These are phyloP conservation scores for Agonopterix arenella DNA, from an alignment of 2,888 invertebrate genomes.

Conservation along the genomic window DNA sequence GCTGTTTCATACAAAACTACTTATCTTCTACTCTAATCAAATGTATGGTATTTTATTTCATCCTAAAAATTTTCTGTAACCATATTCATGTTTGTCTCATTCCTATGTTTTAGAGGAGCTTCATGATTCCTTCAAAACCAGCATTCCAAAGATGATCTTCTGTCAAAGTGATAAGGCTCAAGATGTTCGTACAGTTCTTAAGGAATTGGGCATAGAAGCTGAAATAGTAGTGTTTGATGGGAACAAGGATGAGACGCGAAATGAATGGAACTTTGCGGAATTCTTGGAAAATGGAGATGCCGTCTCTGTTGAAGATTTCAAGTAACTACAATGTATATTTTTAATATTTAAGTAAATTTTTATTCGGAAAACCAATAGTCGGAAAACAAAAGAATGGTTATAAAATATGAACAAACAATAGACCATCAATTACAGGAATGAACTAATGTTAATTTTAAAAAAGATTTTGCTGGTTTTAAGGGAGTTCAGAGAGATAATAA, in stretches of 20 bases:
- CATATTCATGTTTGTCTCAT: background rate
- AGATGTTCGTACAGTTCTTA: conserved; percentile 33
- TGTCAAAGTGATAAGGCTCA: conserved; percentile 43
- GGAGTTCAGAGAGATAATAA: too few species aligned
- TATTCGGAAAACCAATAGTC: background rate
- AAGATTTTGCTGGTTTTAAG: too few species aligned
- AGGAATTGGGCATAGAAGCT: conserved; percentile 27
- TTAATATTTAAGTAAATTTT: background rate
- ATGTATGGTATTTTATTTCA: too few species aligned
- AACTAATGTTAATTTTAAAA: too few species aligned
- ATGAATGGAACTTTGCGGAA: conserved; percentile 22
- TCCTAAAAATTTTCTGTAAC: too few species aligned
- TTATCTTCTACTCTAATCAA: too few species aligned
- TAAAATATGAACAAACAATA: too few species aligned
- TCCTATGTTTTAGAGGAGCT: conserved; percentile 38
- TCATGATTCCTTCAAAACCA: conserved; percentile 29
- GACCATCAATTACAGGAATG: too few species aligned
- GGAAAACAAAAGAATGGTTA: too few species aligned
- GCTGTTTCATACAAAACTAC: too few species aligned
- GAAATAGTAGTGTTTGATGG: conserved; percentile 41
- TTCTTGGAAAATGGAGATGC: conserved; percentile 5
- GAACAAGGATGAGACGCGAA: too few species aligned
- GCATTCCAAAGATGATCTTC: conserved; percentile 44
- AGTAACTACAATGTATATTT: conserved; percentile 14
- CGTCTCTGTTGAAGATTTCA: conserved; percentile 20